These are phyloP conservation scores for Plutella xylostella DNA, from an alignment of 2,888 invertebrate species.

Conservation along the genomic window DNA sequence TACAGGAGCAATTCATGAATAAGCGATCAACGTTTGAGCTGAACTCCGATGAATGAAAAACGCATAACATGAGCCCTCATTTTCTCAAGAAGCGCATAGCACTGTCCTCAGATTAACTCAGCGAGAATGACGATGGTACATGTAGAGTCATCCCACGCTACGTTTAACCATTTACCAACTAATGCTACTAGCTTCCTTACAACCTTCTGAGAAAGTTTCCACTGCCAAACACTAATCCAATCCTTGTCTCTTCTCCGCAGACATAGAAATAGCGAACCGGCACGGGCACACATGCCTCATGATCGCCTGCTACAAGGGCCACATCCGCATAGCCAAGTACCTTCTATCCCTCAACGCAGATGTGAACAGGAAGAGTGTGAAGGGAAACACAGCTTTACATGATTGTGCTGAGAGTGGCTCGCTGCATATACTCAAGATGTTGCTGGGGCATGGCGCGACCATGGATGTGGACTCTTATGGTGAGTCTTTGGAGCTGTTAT, in stretches of 20 bases:
- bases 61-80: no score
- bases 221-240: background rate
- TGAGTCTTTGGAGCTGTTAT: conserved; percentile 43
- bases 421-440: conserved; percentile 89
- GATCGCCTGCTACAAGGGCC: conserved; percentile 98
- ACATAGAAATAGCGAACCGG: conserved; percentile 95
- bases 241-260: conserved; percentile 41
- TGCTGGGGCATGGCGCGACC: conserved; percentile 87
- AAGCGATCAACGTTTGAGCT: no score
- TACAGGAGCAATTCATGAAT: no score
- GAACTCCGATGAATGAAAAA: no score
- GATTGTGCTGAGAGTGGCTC: conserved; percentile 98
- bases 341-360: conserved; percentile 88
- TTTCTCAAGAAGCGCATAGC: no score
- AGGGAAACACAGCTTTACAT: conserved; percentile 96
- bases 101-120: no score
- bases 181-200: no score
- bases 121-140: no score
- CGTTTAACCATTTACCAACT: no score
- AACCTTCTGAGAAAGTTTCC: no score
- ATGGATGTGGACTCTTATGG: conserved; percentile 97
- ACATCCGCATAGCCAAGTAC: conserved; percentile 90
- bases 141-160: no score
- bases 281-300: conserved; percentile 97
- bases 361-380: conserved; percentile 92